Conservation (phyloP, 2,888 invertebrate species). For the Stenoptilia bipunctidactyla region DNA sequence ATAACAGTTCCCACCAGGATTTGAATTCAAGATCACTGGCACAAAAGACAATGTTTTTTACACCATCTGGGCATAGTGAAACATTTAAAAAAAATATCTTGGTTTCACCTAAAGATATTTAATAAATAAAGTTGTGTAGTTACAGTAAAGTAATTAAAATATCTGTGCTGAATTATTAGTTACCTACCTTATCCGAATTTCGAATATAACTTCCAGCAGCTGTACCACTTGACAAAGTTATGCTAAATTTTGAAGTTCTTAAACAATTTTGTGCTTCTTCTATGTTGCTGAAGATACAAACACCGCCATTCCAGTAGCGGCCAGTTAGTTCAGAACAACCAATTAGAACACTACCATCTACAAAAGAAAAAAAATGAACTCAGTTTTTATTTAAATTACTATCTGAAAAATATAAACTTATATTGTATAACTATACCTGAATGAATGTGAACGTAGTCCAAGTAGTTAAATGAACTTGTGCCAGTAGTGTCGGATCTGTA, state of each 20-base stretch:
- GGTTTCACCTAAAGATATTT: no score
- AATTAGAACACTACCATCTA: slow-evolving; percentile 53
- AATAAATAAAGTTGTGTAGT: no score
- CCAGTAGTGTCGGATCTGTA: slow-evolving; percentile 51
- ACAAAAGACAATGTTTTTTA: no score
- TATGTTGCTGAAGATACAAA: slow-evolving; percentile 34
- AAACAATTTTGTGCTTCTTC: slow-evolving; percentile 24
- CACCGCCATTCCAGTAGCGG: slow-evolving; percentile 59
- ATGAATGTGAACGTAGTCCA: slow-evolving; percentile 47
- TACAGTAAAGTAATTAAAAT: no score
- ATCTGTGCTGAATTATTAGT: no score
- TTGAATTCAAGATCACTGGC: no score
- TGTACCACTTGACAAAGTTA: slow-evolving; percentile 41
- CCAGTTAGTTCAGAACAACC: slow-evolving; percentile 61
- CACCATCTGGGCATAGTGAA: no score
- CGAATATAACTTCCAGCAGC: slow-evolving; percentile 56
- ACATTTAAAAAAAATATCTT: no score
- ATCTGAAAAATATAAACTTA: no score
- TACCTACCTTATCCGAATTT: slow-evolving; percentile 37
- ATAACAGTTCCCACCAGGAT: no score
- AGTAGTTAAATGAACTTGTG: slow-evolving; percentile 37
- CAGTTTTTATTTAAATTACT: no score
- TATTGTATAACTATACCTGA: slow-evolving; percentile 34
- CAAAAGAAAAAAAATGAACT: slow-evolving; percentile 18
- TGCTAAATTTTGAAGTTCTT: slow-evolving; percentile 29